Percentiles rank a stretch among this genome's conserved stretches.
Conservation (phyloP, 2,888 invertebrate genomes). For the Acanthosepion lycidas region DNA sequence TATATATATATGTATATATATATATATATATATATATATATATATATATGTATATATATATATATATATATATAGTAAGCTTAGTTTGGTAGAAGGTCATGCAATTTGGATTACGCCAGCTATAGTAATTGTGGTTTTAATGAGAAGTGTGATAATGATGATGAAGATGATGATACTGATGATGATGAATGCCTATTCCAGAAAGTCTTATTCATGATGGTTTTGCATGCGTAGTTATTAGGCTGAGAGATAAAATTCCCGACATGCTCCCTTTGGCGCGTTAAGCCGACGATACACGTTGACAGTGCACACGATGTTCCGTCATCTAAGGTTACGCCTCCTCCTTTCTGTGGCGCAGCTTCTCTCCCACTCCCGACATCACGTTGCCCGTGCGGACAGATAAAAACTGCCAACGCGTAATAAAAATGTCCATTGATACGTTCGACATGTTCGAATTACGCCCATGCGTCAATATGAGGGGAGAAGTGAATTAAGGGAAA, state of each 20-base stretch:
- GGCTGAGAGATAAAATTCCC: not conserved
- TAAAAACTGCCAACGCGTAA: slow-evolving; percentile 33
- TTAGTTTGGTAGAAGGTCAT: no score
- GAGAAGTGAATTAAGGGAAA: not conserved
- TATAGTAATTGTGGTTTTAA: no score
- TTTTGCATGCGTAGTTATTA: not conserved
- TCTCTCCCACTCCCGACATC: not conserved
- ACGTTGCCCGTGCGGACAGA: not conserved
- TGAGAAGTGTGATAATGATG: no score
- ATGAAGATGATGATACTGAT: not conserved
- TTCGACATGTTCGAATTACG: not conserved
- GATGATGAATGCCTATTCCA: not conserved
- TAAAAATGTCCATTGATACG: slow-evolving; percentile 9
- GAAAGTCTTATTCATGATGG: not conserved
- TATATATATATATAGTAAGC: no score
- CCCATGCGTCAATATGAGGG: not conserved
- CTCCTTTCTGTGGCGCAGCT: not conserved
- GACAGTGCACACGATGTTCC: slow-evolving; percentile 33
- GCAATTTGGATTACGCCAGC: no score
- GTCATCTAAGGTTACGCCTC: not conserved
- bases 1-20: no score
- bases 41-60: no score
- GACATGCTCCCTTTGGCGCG: not conserved
- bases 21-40: no score
- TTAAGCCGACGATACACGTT: slow-evolving; percentile 8